These are phyloP conservation scores for Callosobruchus maculatus DNA, from an alignment of 2,888 invertebrate genomes.

Conservation along the genomic window DNA sequence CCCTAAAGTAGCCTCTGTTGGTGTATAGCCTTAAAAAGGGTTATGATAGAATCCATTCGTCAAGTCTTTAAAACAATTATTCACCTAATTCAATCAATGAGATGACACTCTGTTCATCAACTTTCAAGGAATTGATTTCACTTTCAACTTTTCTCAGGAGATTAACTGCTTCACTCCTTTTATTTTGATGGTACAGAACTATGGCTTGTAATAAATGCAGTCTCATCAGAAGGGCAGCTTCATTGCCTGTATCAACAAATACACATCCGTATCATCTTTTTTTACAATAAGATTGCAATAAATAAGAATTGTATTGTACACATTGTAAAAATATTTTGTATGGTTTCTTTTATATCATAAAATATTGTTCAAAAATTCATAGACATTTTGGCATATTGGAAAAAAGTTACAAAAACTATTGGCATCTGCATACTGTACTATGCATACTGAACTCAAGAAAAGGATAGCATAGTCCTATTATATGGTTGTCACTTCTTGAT, in stretches of 20 bases:
- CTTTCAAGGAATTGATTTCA: conserved; percentile 62
- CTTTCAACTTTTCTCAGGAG: conserved; percentile 60
- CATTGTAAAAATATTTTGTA: no score
- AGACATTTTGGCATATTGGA: no score
- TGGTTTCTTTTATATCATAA: no score
- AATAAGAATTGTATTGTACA: no score
- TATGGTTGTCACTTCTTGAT: no score
- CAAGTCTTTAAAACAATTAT: not conserved
- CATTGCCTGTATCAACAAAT: conserved; percentile 54
- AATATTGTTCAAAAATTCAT: no score
- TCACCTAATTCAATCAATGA: conserved; percentile 59
- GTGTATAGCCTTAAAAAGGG: conserved; percentile 57
- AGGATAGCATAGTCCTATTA: no score
- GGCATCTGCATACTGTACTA: no score
- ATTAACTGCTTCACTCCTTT: conserved; percentile 58
- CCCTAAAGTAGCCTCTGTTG: conserved; percentile 66
- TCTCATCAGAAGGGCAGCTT: conserved; percentile 71
- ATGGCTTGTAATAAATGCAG: conserved; percentile 78
- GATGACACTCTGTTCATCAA: conserved; percentile 55
- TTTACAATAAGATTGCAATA: no score
- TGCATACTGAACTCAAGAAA: no score
- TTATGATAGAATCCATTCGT: not conserved
- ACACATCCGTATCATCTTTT: no score
- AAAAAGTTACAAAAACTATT: no score
- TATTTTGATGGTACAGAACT: conserved; percentile 73